phyloP scores from a whole-genome alignment of 2,113 vertebrate genomes.

The Falcunculus frontatus region DNA sequence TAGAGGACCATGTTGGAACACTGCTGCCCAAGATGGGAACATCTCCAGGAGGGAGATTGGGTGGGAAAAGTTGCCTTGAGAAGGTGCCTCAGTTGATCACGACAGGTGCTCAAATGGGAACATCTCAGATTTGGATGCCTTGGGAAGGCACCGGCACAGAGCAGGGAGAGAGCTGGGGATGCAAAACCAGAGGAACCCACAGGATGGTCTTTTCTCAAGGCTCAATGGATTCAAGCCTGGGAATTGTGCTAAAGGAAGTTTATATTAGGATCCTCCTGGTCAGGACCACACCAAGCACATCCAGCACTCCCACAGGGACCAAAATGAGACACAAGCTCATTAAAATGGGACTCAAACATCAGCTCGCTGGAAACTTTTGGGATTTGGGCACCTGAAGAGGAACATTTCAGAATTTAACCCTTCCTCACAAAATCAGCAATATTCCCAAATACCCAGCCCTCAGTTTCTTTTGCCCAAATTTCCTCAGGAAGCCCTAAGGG shows the following conservation, averaged over 20 bases:
- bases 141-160: background rate
- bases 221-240: background rate
- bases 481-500: background rate
- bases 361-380: accelerated
- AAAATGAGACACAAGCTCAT: background rate
- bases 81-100: background rate
- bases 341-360: background rate
- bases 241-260: background rate
- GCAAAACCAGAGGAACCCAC: background rate
- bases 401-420: background rate
- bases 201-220: background rate
- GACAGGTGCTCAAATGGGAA: background rate
- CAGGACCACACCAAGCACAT: background rate
- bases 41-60: background rate
- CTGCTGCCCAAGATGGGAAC: background rate
- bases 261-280: background rate
- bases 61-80: background rate
- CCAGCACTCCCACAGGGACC: background rate
- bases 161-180: background rate
- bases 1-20: accelerated
- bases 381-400: background rate
- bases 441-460: background rate
- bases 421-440: background rate
- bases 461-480: background rate
- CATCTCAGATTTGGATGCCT: background rate